phyloP scores from a whole-genome alignment of 2,797 vertebrate species.

The Vespertilio murinus region DNA sequence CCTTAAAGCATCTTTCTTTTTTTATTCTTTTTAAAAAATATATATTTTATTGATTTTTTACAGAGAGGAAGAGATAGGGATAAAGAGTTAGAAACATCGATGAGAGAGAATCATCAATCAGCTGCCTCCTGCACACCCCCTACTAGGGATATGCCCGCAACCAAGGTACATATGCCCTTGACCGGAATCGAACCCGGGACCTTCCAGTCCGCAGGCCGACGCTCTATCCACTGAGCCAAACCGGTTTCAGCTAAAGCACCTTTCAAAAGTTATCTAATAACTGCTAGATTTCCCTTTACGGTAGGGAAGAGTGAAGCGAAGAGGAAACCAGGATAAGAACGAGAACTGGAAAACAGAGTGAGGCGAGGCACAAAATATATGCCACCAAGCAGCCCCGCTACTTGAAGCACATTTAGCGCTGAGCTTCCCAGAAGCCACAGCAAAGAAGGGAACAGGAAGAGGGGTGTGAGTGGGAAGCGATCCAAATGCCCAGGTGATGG shows the following conservation, averaged over 20 bases:
- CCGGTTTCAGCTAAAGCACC: no score
- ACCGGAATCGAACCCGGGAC: no score
- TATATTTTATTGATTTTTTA: no score
- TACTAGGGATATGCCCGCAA: no score
- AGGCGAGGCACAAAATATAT: not conserved
- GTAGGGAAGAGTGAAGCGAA: not conserved
- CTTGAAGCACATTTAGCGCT: not conserved
- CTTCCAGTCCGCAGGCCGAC: no score
- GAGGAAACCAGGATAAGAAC: not conserved
- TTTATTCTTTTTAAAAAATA: no score
- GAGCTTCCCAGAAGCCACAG: not conserved
- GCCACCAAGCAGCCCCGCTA: not conserved
- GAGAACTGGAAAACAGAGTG: not conserved
- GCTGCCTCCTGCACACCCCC: no score
- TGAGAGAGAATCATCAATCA: no score
- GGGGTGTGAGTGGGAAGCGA: not conserved
- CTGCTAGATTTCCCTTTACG: not conserved
- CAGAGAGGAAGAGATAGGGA: no score
- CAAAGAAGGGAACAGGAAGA: not conserved
- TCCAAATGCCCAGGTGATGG: not conserved
- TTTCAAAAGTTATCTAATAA: not conserved
- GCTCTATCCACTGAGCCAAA: no score
- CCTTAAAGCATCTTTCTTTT: conserved; percentile 7
- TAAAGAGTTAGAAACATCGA: no score
- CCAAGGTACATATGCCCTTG: no score